Evolutionary conservation across 2,113 vertebrate species (phyloP).

Genomic region (Butastur rufipennis): DNA sequence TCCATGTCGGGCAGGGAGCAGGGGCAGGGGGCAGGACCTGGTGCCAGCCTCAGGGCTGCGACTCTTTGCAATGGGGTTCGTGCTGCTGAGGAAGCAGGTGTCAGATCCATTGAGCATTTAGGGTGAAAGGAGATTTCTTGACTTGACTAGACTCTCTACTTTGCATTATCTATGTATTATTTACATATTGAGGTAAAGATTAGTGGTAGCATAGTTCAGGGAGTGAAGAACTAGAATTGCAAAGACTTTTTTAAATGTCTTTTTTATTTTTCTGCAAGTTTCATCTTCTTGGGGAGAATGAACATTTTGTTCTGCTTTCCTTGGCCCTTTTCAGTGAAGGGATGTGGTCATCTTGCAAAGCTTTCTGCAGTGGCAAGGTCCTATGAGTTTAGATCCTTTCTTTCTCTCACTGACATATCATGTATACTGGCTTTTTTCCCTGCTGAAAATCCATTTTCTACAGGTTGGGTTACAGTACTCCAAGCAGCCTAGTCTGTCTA

Average conservation of each 20-base stretch:
- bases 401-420: not conserved
- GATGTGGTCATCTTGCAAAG: not conserved
- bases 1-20: not conserved
- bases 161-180: not conserved
- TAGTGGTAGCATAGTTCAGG: not conserved
- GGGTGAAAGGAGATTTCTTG: not conserved
- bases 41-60: not conserved
- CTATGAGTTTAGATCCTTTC: not conserved
- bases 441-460: not conserved
- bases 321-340: not conserved
- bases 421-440: not conserved
- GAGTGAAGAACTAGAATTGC: not conserved
- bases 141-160: not conserved
- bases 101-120: not conserved
- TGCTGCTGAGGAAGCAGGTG: too few species aligned
- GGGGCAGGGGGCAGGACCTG: not conserved
- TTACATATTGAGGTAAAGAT: not conserved
- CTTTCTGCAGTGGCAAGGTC: not conserved
- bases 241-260: not conserved
- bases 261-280: not conserved
- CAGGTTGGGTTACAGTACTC: not conserved
- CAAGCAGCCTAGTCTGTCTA: not conserved
- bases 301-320: not conserved
- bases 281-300: not conserved
- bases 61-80: accelerated